phyloP scores from a whole-genome alignment of 2,797 vertebrate genomes.

The Momotus momota region DNA sequence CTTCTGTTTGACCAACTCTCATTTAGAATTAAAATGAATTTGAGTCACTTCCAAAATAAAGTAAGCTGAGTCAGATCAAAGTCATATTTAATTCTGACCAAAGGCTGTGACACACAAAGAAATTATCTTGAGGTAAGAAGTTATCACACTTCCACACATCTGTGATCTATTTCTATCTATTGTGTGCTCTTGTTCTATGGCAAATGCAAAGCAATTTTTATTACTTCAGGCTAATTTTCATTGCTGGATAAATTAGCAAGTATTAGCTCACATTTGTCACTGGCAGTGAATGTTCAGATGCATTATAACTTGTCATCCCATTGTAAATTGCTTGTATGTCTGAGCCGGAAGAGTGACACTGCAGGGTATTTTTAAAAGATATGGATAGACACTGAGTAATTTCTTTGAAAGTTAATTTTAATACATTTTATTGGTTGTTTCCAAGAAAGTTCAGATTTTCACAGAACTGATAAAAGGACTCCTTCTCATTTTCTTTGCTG shows the following conservation, averaged over 20 bases:
- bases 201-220: neutral
- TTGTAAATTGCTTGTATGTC: neutral
- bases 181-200: neutral
- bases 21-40: neutral
- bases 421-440: neutral
- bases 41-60: neutral
- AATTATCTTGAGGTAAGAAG: neutral
- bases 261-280: slow-evolving; percentile 1
- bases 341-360: neutral
- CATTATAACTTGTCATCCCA: neutral
- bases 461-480: neutral
- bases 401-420: neutral
- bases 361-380: neutral
- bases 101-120: neutral
- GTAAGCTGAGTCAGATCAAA: neutral
- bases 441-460: neutral
- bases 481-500: neutral
- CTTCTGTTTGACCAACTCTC: neutral
- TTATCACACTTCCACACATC: neutral
- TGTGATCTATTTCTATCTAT: neutral
- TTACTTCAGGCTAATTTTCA: neutral
- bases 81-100: neutral
- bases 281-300: neutral
- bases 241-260: slow-evolving; percentile 32
- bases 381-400: neutral